Conservation (phyloP, 2,113 vertebrate species). For the Polypterus bichir region DNA sequence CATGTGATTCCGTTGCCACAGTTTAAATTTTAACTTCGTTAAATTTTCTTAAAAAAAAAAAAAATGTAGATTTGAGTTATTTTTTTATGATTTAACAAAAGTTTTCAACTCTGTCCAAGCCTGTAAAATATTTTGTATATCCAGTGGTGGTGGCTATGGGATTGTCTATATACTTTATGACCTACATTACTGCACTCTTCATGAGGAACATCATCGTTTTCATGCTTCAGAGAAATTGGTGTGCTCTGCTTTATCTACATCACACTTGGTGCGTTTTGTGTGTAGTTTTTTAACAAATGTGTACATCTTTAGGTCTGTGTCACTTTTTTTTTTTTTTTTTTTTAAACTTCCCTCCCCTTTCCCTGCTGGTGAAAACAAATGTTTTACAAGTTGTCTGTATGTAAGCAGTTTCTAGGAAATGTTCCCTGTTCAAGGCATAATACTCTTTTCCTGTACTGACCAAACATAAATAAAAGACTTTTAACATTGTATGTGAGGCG, state of each 20-base stretch:
- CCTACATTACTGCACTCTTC: slow-evolving; percentile 36
- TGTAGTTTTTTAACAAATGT: slow-evolving; percentile 75
- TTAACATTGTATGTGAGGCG: slow-evolving; percentile 65
- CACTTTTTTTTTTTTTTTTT: slow-evolving; percentile 70
- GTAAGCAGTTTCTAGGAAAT: slow-evolving; percentile 77
- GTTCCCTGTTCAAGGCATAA: slow-evolving; percentile 82
- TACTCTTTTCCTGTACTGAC: slow-evolving; percentile 99
- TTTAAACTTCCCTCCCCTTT: slow-evolving; percentile 30
- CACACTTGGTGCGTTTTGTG: slow-evolving; percentile 58
- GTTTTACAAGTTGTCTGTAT: slow-evolving; percentile 80
- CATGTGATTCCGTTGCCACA: slow-evolving; percentile 71
- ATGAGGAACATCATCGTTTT: slow-evolving; percentile 49
- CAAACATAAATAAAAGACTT: slow-evolving; percentile 99
- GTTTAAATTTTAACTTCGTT: slow-evolving; percentile 68
- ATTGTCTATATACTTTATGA: no score
- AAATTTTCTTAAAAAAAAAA: slow-evolving; percentile 60
- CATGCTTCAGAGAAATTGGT: slow-evolving; percentile 66
- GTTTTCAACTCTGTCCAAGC: slow-evolving; percentile 59
- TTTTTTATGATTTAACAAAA: slow-evolving; percentile 78
- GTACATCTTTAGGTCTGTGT: slow-evolving; percentile 47
- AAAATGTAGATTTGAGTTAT: slow-evolving; percentile 74
- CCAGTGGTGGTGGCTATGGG: slow-evolving; percentile 41
- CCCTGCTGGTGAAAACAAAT: slow-evolving; percentile 69
- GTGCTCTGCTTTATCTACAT: slow-evolving; percentile 67
- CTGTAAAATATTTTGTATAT: slow-evolving; percentile 65